phyloP scores from a whole-genome alignment of 2,797 vertebrate genomes.

The Oryzias sinensis region DNA sequence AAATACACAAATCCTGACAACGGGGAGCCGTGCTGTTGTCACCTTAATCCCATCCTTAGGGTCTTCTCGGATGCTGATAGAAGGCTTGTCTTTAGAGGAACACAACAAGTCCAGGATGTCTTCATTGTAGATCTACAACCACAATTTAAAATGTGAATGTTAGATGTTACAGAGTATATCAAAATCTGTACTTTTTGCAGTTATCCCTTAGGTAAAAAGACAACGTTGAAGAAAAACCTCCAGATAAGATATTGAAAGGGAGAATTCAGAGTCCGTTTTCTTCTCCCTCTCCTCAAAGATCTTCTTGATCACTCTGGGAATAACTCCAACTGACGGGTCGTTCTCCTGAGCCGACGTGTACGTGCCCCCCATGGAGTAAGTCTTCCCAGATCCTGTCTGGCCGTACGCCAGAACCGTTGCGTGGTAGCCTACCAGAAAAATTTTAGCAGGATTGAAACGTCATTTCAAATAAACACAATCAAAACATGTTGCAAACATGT shows the following conservation, averaged over 20 bases:
- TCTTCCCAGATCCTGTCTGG: conserved; percentile 96
- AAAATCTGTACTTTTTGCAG: background rate
- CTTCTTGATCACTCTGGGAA: conserved; percentile 86
- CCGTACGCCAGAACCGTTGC: conserved; percentile 95
- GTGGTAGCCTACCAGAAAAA: conserved; percentile 85
- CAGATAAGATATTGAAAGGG: conserved; percentile 87
- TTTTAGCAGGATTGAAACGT: background rate
- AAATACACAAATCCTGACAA: background rate
- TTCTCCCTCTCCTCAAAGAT: conserved; percentile 87
- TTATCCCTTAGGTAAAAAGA: background rate
- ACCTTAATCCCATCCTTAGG: conserved; percentile 98
- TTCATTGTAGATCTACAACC: conserved; percentile 91
- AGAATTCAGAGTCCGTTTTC: conserved; percentile 80
- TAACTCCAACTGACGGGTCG: conserved; percentile 87
- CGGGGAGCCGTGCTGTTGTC: too few species aligned
- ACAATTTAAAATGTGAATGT: background rate
- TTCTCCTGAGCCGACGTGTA: conserved; percentile 89
- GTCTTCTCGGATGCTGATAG: conserved; percentile 91
- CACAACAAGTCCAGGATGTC: conserved; percentile 92
- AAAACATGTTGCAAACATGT: background rate
- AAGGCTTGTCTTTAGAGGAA: conserved; percentile 81
- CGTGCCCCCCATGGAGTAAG: conserved; percentile 94
- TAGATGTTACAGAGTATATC: background rate
- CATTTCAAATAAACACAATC: background rate
- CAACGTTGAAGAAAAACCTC: conserved; percentile 78